Evolutionary conservation across 2,797 vertebrate genomes (phyloP), one percentile per base, ranked within the genome.

Genomic region (Petrocephalus sullivani): DNA sequence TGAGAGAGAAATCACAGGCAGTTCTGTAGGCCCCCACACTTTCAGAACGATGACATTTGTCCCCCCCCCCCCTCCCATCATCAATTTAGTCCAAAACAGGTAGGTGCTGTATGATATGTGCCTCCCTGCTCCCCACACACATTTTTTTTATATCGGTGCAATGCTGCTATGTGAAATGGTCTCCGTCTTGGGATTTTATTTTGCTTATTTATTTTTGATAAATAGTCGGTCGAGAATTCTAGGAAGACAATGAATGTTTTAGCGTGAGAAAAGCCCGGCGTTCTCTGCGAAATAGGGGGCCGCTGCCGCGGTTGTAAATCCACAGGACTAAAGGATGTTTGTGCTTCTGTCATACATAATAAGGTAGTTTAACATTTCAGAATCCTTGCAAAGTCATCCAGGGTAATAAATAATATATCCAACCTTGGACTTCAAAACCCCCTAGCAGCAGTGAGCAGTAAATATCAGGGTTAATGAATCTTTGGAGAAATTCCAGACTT

Each of bases 271-370:
- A 75, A 75, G 64, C 51, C 85, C 83, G 71, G 87, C 78, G 89
- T 89, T 61, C 61, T 90, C 83, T 87, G 81, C 88, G 88, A 89
- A 90, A 88, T 89, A 89, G 89, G 87, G 91, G 57, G 89, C 61
- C 83, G 86, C 86, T 1, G 28, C 33, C 28, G 78, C 84, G 89
- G 88, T 87, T 90, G 89, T 92, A 91, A 91, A 92, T 91, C 91
- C 90, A 61, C 78, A 88, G 53, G 23, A 87, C 87, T 90, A 88
- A 91, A 91, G 91, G 90, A 91, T 90, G 87, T 92, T 91, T 92
- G 88, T 91, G 88, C 91, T 91, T 88, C 90, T 90, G 89, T 91
- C 90, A 91, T 85, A 78, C 89, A 90, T 90, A 91, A 92, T 92
- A 89, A 91, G 91, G 89, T 89, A 86, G 88, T 81, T 81, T 91